Base-by-base conservation (phyloP, 2,797 vertebrate genomes). In the Pitangus sulphuratus region DNA sequence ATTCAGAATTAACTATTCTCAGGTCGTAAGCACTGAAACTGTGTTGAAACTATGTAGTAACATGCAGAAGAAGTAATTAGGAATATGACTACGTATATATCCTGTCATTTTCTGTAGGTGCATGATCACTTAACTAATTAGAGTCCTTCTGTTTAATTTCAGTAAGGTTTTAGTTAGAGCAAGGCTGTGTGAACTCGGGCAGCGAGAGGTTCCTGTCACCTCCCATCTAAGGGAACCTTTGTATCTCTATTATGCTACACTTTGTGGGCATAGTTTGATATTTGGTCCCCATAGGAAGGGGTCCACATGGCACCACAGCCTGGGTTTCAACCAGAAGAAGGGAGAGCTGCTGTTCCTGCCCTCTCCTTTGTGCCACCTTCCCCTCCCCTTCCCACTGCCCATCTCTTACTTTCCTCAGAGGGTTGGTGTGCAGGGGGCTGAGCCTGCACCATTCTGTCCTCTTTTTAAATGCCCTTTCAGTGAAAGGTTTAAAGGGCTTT, bases 41-140 rank as follows among this genome's bases (percentile, higher is more conserved):
- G 14, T 57, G 33, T 42, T 72, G 42, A 78, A 54, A 50, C 28
- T 13, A 15, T 2, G 24, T 39, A 64, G 20, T 19, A 90, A 47
- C 20, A 35, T 13, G 7, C 7, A 40, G 42, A 61, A 65, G 11
- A 35, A 56, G 26, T 58, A 54, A 85, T 48, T 15, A 26, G 77
- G 54, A 89, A 39, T 35, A 48, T 26, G 5, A 20, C 0, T 5
- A 28, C 0, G 0, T 26, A 4, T 40, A 58, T 84, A 71, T 90
- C 28, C 15, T 64, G 20, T 56, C 0, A 9, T 45, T 57, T 83
- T 53, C 56, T 1, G 0, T 53, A 18, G 17, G 8, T 21, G 5
- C 44, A 7, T 15, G 15, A 31, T 51, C 50, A 47, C 17, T n/a
- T 39, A 40, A 65, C 78, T 72, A 3, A 58, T 33, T 45, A 37